Conservation (phyloP, 2,797 vertebrate species). For the Urosaurus nigricauda region DNA sequence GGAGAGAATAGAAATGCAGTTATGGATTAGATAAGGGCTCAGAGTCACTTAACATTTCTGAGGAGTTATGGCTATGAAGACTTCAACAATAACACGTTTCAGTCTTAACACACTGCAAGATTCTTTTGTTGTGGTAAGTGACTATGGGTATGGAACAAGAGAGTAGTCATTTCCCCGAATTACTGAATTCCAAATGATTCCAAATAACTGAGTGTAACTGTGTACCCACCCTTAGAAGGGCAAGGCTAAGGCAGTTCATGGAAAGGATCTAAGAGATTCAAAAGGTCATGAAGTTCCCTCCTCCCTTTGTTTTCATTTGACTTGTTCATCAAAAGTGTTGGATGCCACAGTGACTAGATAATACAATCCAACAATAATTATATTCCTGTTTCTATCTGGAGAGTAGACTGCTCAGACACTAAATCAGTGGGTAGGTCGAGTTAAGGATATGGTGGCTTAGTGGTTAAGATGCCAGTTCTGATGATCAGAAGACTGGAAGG, state of each 20-base stretch:
- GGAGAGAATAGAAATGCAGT: not conserved
- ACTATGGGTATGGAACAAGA: not conserved
- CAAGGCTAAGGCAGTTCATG: not conserved
- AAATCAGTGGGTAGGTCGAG: not conserved
- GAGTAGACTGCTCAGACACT: not conserved
- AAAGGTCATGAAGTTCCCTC: not conserved
- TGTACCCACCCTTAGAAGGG: not conserved
- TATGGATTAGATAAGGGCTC: not conserved
- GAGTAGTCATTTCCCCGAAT: not conserved
- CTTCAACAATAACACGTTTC: not conserved
- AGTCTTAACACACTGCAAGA: not conserved
- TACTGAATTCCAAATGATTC: not conserved
- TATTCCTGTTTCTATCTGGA: not conserved
- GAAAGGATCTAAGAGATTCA: not conserved
- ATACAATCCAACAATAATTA: not conserved
- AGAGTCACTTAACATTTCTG: not conserved
- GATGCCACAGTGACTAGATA: no score
- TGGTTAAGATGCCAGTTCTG: no score
- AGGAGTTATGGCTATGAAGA: not conserved
- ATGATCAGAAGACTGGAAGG: no score
- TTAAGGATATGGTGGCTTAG: no score
- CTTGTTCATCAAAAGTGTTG: not conserved
- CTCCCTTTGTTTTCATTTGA: not conserved
- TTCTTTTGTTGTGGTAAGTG: not conserved
- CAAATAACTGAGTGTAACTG: not conserved